A percentile compares a stretch with the other conserved stretches of the same genome.
These are phyloP conservation scores for Cataglyphis cursor DNA, from an alignment of 2,888 invertebrate genomes.

Conservation along the genomic window DNA sequence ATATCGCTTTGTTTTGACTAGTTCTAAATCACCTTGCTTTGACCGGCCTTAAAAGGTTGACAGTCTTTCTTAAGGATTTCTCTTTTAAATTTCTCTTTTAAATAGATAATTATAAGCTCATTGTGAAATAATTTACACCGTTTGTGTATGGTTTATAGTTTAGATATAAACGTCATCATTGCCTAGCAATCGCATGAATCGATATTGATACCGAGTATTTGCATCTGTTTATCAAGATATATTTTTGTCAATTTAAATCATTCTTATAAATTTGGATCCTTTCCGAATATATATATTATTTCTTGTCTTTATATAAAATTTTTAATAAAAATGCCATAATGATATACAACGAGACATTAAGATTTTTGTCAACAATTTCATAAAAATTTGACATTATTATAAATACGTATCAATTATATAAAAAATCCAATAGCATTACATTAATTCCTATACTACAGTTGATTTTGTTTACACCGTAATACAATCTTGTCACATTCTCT, in stretches of 20 bases:
- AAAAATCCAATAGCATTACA: neutral
- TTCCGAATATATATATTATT: neutral
- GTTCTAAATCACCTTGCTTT: neutral
- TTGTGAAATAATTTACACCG: slow-evolving; percentile 14
- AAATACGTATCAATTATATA: neutral
- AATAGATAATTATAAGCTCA: slow-evolving; percentile 14
- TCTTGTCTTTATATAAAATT: neutral
- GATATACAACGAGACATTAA: neutral
- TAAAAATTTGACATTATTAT: neutral
- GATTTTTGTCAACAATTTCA: neutral
- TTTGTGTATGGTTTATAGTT: slow-evolving; percentile 10
- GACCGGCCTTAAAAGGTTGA: slow-evolving; percentile 37
- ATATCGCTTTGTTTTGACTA: neutral
- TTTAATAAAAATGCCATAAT: neutral
- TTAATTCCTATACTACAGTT: neutral
- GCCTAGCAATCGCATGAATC: slow-evolving; percentile 4
- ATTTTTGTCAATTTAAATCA: neutral
- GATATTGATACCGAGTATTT: slow-evolving; percentile 1
- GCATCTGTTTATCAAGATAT: slow-evolving; percentile 1
- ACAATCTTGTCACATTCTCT: neutral
- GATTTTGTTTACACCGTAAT: neutral
- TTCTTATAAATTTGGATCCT: neutral
- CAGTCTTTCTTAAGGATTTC: slow-evolving; percentile 13
- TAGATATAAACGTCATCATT: neutral
- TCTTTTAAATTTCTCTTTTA: slow-evolving; percentile 20